phyloP scores from a whole-genome alignment of 2,797 vertebrate species.

The Gephyroberyx darwinii region DNA sequence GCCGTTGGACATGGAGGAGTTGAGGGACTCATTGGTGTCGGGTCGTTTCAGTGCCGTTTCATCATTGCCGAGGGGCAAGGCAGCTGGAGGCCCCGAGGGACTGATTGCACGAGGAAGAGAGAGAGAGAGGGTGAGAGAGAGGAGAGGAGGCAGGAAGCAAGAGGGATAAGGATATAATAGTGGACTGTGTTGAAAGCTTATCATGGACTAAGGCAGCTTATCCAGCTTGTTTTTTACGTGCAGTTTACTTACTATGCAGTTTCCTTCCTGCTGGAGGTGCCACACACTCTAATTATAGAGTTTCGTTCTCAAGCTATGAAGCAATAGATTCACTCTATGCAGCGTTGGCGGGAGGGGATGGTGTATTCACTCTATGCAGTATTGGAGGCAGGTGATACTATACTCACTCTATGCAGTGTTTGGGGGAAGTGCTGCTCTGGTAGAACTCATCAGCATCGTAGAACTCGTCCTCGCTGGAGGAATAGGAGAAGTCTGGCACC shows the following conservation, averaged over 20 bases:
- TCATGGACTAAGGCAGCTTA: neutral
- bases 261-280: slow-evolving; percentile 1
- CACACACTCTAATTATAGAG: slow-evolving; percentile 1
- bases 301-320: slow-evolving; percentile 13
- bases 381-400: slow-evolving; percentile 1
- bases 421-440: slow-evolving; percentile 94
- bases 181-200: neutral
- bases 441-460: slow-evolving; percentile 99
- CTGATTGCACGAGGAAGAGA: slow-evolving; percentile 65
- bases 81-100: slow-evolving; percentile 86
- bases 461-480: slow-evolving; percentile 99
- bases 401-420: slow-evolving; percentile 94
- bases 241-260: neutral
- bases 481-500: slow-evolving; percentile 98
- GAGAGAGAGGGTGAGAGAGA: neutral
- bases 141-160: slow-evolving; percentile 25
- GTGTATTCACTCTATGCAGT: slow-evolving; percentile 3
- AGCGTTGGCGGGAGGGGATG: neutral
- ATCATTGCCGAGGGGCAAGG: slow-evolving; percentile 85
- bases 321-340: slow-evolving; percentile 9
- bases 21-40: slow-evolving; percentile 93
- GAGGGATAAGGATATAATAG: neutral
- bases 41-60: slow-evolving; percentile 90
- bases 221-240: neutral
- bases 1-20: slow-evolving; percentile 97